Percentiles rank a stretch among this genome's conserved stretches.
phyloP scores from a whole-genome alignment of 2,113 vertebrate species.

The Terrapene triunguis region DNA sequence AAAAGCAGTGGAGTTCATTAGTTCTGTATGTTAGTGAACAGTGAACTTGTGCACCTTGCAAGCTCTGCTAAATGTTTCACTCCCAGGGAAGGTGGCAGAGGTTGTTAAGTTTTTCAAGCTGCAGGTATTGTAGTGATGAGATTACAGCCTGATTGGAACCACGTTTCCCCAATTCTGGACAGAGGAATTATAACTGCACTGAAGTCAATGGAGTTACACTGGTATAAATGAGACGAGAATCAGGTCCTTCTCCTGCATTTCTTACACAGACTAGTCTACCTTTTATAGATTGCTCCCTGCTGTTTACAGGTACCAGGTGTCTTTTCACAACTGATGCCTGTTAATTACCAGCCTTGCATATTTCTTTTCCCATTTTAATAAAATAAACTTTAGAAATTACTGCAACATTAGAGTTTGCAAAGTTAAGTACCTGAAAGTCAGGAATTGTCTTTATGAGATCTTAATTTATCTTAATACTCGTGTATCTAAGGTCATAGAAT shows the following conservation, averaged over 20 bases:
- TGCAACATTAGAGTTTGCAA: neutral
- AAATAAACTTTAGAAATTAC: neutral
- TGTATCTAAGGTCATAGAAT: neutral
- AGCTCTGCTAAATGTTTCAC: neutral
- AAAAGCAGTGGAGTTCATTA: neutral
- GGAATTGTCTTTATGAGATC: neutral
- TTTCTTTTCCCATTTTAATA: neutral
- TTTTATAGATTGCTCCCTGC: neutral
- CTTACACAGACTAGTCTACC: neutral
- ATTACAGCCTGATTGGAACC: neutral
- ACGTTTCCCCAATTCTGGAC: neutral
- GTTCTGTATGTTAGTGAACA: neutral
- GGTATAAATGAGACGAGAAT: neutral
- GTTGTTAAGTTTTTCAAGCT: neutral
- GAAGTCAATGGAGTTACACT: neutral
- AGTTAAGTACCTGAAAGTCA: neutral
- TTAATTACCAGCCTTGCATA: neutral
- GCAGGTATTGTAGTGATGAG: neutral
- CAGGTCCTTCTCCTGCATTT: neutral
- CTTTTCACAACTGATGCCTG: neutral
- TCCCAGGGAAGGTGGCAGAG: neutral
- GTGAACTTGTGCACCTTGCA: neutral
- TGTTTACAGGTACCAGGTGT: neutral
- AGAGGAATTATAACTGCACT: fast-evolving
- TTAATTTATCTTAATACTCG: neutral